Evolutionary conservation across 1,140 invertebrate species (phyloP), one percentile per base, ranked within the genome.

Genomic region (Zaprionus capensis): DNA sequence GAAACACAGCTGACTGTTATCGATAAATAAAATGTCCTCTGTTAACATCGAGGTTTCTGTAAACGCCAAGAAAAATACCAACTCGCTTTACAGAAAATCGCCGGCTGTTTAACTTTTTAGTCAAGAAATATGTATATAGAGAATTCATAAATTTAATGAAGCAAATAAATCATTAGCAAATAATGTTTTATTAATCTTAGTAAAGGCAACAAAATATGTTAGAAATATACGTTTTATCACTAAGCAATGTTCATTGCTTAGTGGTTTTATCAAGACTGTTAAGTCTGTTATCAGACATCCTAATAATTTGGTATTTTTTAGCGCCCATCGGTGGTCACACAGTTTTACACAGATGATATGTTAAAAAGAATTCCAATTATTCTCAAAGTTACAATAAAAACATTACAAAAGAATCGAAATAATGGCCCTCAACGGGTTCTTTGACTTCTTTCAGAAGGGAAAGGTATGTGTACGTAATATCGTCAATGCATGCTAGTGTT

Each of bases 361-460:
- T 34, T 58, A 31, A 12, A n/a, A 38, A 41, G 59, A 31, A 46
- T 36, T 51, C 51, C 31, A 63, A 57, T 63, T 15, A 26, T 59
- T 61, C 44, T 61, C 17, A 77, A 63, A 15, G 9, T 15, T n/a
- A 59, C 51, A 36, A 71, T 38, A 67, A 14, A 31, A 44, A 55
- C 44, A 67, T 20, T 46, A 22, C 61, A 34, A 76, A 38, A 51
- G n/a, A 17, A 17, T 11, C 17, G 2, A 2, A 9, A 46, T n/a
- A 46, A 95, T 95, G 95, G 94, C 95, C 31, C 92, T 96, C 55
- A 95, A 95, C 83, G 95, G 95, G 46, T 97, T 96, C 86, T 94
- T 97, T 49, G 96, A 97, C 76, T 97, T 97, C 91, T 97, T 97
- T 92, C 96, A 97, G 84, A 97, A 97, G 93, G 96, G 96, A 92